phyloP scores from a whole-genome alignment of 37 sponge, comb jelly and placozoan species.

The Aphrocallistes beatrix region DNA sequence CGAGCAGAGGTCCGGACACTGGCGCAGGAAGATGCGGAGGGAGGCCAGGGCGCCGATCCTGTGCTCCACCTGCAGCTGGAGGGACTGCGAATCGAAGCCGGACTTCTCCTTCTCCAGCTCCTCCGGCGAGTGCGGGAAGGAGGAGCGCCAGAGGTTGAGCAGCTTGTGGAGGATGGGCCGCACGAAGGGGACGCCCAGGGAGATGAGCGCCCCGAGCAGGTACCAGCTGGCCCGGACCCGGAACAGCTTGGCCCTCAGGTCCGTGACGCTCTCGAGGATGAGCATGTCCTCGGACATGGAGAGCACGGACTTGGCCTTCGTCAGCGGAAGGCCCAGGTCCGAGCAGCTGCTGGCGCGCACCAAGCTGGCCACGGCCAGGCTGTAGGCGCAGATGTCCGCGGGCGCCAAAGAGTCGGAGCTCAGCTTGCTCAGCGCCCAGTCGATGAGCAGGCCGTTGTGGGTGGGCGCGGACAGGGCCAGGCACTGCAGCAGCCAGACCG shows the following conservation, averaged over 20 bases:
- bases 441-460: conserved; percentile 60
- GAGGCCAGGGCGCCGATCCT: background rate
- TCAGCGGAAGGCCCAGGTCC: conserved; percentile 73
- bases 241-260: background rate
- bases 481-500: conserved; percentile 79
- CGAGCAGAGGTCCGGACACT: conserved; percentile 65
- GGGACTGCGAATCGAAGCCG: background rate
- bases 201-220: conserved; percentile 73
- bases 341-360: conserved; percentile 59
- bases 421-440: conserved; percentile 42
- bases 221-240: conserved; percentile 69
- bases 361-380: conserved; percentile 64
- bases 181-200: conserved; percentile 65
- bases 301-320: conserved; percentile 41
- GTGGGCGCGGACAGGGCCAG: conserved; percentile 74
- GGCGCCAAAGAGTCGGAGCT: background rate
- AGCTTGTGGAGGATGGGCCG: conserved; percentile 51
- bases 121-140: conserved; percentile 85
- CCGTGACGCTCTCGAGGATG: background rate
- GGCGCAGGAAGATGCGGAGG: conserved; percentile 54
- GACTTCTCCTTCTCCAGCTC: conserved; percentile 73
- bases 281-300: conserved; percentile 12
- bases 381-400: conserved; percentile 55
- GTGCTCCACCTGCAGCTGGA: background rate
- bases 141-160: conserved; percentile 52